Conservation (phyloP, 2,888 invertebrate species). For the Pheosia gnoma region DNA sequence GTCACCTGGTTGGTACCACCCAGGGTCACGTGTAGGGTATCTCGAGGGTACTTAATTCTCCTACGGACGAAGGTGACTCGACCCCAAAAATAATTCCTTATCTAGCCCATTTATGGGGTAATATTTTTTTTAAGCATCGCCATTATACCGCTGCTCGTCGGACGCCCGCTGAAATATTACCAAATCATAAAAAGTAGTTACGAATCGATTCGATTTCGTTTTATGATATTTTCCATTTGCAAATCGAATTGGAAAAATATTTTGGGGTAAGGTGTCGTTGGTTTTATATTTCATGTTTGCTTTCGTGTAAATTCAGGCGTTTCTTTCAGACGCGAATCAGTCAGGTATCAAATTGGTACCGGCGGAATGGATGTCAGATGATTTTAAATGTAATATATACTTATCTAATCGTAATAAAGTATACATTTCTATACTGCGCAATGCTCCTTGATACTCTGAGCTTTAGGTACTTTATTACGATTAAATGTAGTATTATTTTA, state of each 20-base stretch:
- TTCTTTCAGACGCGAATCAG: neutral
- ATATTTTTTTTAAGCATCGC: slow-evolving; percentile 1
- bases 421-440: no score
- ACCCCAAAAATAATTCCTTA: neutral
- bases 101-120: neutral
- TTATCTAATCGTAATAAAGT: no score
- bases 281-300: neutral
- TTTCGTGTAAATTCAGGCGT: neutral
- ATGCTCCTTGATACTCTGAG: no score
- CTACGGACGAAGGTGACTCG: no score
- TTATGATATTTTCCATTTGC: slow-evolving; percentile 4
- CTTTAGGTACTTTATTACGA: no score
- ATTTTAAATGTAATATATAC: no score
- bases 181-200: neutral
- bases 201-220: neutral
- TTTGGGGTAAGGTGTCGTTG: neutral
- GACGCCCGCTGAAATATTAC: neutral
- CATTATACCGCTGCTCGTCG: neutral
- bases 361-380: no score
- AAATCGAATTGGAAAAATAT: slow-evolving; percentile 5
- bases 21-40: no score
- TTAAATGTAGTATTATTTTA: no score
- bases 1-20: no score
- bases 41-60: no score
- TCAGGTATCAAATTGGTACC: no score